These are phyloP conservation scores for Pyrocoelia pectoralis DNA, from an alignment of 2,888 invertebrate species.

Conservation along the genomic window DNA sequence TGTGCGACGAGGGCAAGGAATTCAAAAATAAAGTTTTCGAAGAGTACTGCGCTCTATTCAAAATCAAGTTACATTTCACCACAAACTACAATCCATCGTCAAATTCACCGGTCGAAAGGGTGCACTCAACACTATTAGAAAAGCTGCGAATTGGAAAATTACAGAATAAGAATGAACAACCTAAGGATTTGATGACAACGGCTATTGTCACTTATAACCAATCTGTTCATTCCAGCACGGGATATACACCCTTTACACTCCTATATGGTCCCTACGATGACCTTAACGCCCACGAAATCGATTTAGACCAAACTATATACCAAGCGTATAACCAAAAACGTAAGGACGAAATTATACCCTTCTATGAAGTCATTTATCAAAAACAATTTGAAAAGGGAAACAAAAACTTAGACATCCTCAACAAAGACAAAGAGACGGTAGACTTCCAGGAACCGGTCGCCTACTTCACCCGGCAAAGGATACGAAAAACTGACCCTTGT, in stretches of 20 bases:
- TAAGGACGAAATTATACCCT: slow-evolving; percentile 37
- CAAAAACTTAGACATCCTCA: slow-evolving; percentile 17
- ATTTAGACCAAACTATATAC: slow-evolving; percentile 35
- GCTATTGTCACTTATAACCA: slow-evolving; percentile 20
- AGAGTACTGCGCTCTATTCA: slow-evolving; percentile 20
- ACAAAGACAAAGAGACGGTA: slow-evolving; percentile 18
- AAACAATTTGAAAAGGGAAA: slow-evolving; percentile 22
- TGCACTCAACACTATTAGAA: slow-evolving; percentile 30
- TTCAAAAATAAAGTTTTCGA: too few relatives aligned
- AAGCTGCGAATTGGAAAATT: slow-evolving; percentile 25
- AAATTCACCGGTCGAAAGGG: slow-evolving; percentile 22
- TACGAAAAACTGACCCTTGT: too few relatives aligned
- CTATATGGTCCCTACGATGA: slow-evolving; percentile 40
- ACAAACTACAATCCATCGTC: slow-evolving; percentile 25
- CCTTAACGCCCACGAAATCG: slow-evolving; percentile 38
- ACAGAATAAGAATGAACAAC: slow-evolving; percentile 20
- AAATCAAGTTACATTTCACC: slow-evolving; percentile 24
- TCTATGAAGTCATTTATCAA: slow-evolving; percentile 32
- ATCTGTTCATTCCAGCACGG: slow-evolving; percentile 28
- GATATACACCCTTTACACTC: slow-evolving; percentile 33
- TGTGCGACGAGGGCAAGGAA: slow-evolving; percentile 27
- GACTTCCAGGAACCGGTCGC: slow-evolving; percentile 30
- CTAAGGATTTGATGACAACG: slow-evolving; percentile 18
- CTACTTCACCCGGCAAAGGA: slow-evolving; percentile 19
- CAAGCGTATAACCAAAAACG: slow-evolving; percentile 38